phyloP scores from a whole-genome alignment of 2,797 vertebrate genomes.

The Lacerta agilis region DNA sequence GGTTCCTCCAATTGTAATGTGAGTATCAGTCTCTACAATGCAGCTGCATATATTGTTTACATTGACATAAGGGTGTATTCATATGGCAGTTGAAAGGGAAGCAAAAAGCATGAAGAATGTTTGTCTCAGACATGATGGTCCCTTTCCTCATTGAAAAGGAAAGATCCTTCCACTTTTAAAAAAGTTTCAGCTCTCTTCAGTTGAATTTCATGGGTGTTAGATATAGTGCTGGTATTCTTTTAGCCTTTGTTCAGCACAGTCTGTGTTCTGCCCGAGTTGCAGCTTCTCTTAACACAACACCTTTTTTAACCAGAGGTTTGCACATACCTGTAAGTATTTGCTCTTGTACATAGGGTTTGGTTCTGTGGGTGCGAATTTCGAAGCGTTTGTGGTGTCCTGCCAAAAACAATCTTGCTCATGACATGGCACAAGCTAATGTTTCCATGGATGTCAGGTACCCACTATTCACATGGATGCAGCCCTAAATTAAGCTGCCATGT shows the following conservation, averaged over 20 bases:
- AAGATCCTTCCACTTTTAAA: neutral
- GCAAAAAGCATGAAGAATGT: neutral
- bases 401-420: neutral
- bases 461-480: neutral
- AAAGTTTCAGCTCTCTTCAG: slow-evolving; percentile 11
- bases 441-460: neutral
- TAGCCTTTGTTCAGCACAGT: neutral
- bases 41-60: neutral
- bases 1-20: slow-evolving; percentile 95
- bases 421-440: neutral
- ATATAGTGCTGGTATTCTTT: neutral
- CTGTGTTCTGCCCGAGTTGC: neutral
- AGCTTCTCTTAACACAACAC: too few species aligned
- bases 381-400: neutral
- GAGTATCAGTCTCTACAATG: slow-evolving; percentile 78
- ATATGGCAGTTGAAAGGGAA: neutral
- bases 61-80: neutral
- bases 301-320: neutral
- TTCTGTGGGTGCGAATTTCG: neutral
- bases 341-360: neutral
- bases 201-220: neutral
- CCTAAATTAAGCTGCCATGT: neutral
- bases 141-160: neutral
- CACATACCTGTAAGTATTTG: neutral
- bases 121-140: neutral